Base-by-base conservation (phyloP, 2,888 invertebrate species). In the Nesidiocoris tenuis region DNA sequence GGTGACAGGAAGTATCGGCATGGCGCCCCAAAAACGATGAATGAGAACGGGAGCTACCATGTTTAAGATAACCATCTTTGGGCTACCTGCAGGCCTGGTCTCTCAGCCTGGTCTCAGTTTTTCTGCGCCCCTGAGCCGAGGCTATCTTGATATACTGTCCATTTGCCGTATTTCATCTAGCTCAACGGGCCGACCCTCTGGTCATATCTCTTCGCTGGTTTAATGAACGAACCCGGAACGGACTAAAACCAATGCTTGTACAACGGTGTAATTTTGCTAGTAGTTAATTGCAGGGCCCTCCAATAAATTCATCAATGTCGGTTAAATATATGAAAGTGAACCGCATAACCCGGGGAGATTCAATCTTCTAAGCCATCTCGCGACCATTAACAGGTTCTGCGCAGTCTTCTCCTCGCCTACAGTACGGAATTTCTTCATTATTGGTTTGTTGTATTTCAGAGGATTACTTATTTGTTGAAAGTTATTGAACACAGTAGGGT, bases 301-400 rank as follows among this genome's bases (percentile, higher is more conserved):
- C 63, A 25, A 65, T 65, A 65, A 65, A 65, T 65, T 65, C 65
- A 65, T 65, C 65, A 65, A 24, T 65, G 65, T 65, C 65, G 65
- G 65, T 65, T 65, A 25, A 65, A 65, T 65, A 65, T 65, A 65
- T n/a, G n/a, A n/a, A n/a, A 65, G 65, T 65, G 24, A 65, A 65
- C 25, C 25, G 18, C 25, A n/a, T 39, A 65, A 19, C 65, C 25
- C 65, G 65, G 25, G 19, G 65, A 65, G 65, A 25, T 65, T 65
- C 65, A 65, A 65, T 65, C 65, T 65, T 39, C 25, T n/a, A 39
- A 39, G 25, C 39, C 39, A 19, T 65, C 39, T 65, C 39, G 25
- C 65, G 65, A 25, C 65, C 65, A 65, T 65, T 65, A 65, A 65
- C 65, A 65, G 25, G 65, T 65, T 65, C 65, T 17, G n/a, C 63